phyloP scores from a whole-genome alignment of 2,888 invertebrate genomes.

The Eretmocerus hayati region DNA sequence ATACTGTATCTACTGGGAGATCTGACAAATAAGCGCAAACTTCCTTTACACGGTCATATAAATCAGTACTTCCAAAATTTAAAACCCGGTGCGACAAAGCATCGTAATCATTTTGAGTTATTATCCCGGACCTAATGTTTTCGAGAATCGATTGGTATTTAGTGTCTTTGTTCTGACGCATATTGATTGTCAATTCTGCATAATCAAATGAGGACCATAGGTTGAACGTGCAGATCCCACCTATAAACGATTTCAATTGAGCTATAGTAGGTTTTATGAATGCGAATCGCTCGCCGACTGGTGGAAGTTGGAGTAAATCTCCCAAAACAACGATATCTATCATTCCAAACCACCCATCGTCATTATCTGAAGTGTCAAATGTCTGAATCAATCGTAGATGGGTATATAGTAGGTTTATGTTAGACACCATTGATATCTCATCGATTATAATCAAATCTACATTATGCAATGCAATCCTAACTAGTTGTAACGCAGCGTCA shows the following conservation, averaged over 20 bases:
- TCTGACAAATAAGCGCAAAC: neutral
- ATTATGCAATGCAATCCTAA: conserved; percentile 29
- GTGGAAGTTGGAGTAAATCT: conserved; percentile 36
- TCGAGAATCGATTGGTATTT: conserved; percentile 27
- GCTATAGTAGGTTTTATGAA: conserved; percentile 25
- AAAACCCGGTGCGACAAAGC: no score
- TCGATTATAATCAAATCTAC: conserved; percentile 31
- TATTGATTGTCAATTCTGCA: conserved; percentile 32
- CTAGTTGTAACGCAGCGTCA: conserved; percentile 26
- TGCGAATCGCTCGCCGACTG: conserved; percentile 30
- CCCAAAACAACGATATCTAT: conserved; percentile 26
- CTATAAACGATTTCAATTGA: conserved; percentile 26
- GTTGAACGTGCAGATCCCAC: no score
- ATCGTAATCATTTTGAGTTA: conserved; percentile 4
- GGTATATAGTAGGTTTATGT: conserved; percentile 30
- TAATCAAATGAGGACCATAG: conserved; percentile 33
- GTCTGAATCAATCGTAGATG: conserved; percentile 29
- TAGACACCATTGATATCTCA: no score
- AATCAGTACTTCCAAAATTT: no score
- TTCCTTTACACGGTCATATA: no score
- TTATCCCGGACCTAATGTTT: conserved; percentile 15
- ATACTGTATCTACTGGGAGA: neutral
- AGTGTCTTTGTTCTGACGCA: conserved; percentile 27
- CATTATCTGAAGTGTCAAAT: conserved; percentile 29
- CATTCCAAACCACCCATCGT: conserved; percentile 34